Evolutionary conservation across 2,888 invertebrate genomes (phyloP), one percentile per base, ranked within the genome.

Genomic region (Physocephala rufipes): DNA sequence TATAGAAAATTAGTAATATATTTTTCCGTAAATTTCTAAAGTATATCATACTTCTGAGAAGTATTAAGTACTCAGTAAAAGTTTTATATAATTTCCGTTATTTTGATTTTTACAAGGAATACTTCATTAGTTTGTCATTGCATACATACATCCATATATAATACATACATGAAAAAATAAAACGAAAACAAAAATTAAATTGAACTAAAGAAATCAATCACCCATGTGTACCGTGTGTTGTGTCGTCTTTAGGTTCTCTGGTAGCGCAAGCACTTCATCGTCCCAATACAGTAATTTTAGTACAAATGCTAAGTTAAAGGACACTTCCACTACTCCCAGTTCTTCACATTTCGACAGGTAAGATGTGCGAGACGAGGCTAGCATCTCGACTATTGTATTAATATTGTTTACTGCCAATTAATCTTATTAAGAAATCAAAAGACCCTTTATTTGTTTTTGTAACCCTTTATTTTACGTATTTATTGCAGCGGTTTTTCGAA

Each of bases 261-360:
- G 85, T 81, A 86, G 82, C 79, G 82, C 85, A 80, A 85, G 81
- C 80, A 82, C 85, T 76, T 81, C 86, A 77, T 80, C 86, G 75
- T 84, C 85, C 79, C 86, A 86, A 79, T 86, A 86, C 81, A 83
- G 85, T 82, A 86, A 84, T 81, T 86, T 85, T 81, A 86, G 82
- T 84, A 75, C 80, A 73, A 85, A 82, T 79, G 81, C 85, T 79
- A 86, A 86, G 80, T 81, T 86, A 73, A 86, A 86, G 83, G 86
- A 86, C 75, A 82, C 86, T 70, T 79, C 85, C 70, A 80, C 83
- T 65, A 81, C 83, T 70, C 81, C 84, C 72, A 84, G 82, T 77
- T 77, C 80, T 73, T 80, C 86, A 72, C 86, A 85, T 77, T 86
- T 82, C 76, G 86, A 86, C 79, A 86, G 86, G 86, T 86, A 82